Evolutionary conservation across 2,113 vertebrate species (phyloP).

Genomic region (Oryzias woworae): DNA sequence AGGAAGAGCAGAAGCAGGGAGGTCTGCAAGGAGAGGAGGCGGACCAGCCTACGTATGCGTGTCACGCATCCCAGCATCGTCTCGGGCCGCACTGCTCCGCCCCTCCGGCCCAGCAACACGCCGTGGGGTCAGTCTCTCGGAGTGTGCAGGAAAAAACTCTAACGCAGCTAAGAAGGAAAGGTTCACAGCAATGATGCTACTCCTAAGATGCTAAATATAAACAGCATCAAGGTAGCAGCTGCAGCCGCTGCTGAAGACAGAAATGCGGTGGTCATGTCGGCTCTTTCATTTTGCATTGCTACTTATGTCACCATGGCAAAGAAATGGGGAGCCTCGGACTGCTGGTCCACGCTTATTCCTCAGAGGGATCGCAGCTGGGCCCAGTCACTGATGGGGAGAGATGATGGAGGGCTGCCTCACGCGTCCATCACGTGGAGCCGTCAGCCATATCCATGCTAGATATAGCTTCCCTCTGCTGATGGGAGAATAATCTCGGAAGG

Average conservation of each 20-base stretch:
- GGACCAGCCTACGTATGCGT: constrained; percentile 88
- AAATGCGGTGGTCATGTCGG: constrained; percentile 53
- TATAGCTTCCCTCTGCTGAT: constrained; percentile 43
- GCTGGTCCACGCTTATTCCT: constrained; percentile 57
- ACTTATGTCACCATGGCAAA: constrained; percentile 99
- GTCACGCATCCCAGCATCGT: constrained; percentile 83
- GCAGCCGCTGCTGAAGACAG: constrained; percentile 74
- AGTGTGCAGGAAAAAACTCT: constrained; percentile 17
- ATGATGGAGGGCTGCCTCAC: constrained; percentile 70
- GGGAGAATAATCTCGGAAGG: constrained; percentile 57
- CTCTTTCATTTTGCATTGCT: constrained; percentile 73
- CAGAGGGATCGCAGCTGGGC: constrained; percentile 56
- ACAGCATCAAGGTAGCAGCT: constrained; percentile 34
- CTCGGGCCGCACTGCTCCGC: constrained; percentile 60
- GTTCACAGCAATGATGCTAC: constrained; percentile 41
- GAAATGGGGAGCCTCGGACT: constrained; percentile 67
- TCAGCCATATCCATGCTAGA: constrained; percentile 53
- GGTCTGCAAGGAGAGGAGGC: constrained; percentile 93
- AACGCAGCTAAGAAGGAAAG: neutral
- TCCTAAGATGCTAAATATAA: constrained; percentile 34
- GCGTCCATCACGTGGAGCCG: constrained; percentile 66
- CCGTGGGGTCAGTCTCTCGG: constrained; percentile 57
- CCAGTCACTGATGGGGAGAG: constrained; percentile 58
- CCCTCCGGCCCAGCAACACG: constrained; percentile 60
- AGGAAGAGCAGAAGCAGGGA: constrained; percentile 92